These are phyloP conservation scores for Coleophora flavipennella DNA, from an alignment of 2,888 invertebrate species.

Conservation along the genomic window DNA sequence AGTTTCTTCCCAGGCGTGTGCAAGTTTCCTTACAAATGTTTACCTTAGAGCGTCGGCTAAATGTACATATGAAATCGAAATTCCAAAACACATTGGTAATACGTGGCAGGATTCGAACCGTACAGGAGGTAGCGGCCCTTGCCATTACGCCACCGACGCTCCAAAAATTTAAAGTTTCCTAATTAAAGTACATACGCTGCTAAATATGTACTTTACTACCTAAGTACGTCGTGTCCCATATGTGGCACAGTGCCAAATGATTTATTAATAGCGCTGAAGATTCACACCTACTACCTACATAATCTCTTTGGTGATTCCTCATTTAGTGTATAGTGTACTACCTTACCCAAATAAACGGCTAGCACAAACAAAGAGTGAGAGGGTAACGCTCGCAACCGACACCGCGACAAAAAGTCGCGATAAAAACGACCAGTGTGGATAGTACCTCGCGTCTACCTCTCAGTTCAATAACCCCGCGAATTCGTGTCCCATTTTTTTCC, in stretches of 20 bases:
- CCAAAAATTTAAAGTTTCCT: no score
- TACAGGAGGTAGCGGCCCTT: no score
- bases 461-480: constrained; percentile 57
- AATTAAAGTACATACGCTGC: no score
- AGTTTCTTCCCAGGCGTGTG: no score
- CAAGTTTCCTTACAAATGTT: no score
- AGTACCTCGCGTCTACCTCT: constrained; percentile 45
- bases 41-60: no score
- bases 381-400: constrained; percentile 52
- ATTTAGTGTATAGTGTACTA: not conserved
- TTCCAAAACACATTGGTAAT: no score
- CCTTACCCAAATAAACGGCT: constrained; percentile 4
- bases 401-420: constrained; percentile 44
- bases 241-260: constrained; percentile 18
- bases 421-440: constrained; percentile 36
- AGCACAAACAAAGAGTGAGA: constrained; percentile 20
- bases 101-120: no score
- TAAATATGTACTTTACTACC: no score
- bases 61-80: no score
- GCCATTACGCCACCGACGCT: no score
- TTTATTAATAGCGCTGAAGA: constrained; percentile 20
- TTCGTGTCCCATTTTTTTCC: constrained; percentile 35
- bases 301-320: constrained; percentile 9
- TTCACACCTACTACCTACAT: constrained; percentile 16
- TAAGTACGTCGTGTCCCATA: not conserved